Percentiles rank a stretch among this genome's conserved stretches.
Evolutionary conservation across 2,888 invertebrate species (phyloP).

Genomic region (Lymantria dispar): DNA sequence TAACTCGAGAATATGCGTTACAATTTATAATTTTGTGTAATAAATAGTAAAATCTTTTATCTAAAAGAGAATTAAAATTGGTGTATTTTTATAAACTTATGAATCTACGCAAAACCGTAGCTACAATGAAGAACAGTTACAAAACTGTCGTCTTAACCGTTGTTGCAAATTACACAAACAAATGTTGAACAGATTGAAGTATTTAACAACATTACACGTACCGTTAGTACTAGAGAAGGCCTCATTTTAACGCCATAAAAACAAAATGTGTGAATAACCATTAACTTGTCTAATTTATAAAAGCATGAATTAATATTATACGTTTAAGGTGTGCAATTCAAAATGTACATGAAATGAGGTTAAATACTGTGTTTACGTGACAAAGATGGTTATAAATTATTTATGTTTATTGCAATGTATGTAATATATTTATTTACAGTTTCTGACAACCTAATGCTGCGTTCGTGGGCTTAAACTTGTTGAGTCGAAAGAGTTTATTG

Average conservation of each 20-base stretch:
- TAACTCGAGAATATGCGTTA: no score
- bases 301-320: constrained; percentile 28
- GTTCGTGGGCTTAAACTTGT: no score
- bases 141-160: constrained; percentile 14
- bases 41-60: no score
- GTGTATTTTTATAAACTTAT: no score
- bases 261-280: constrained; percentile 19
- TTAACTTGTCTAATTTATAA: constrained; percentile 20
- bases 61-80: no score
- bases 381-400: constrained; percentile 8
- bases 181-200: constrained; percentile 32
- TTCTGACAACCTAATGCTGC: no score
- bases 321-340: constrained; percentile 11
- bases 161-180: constrained; percentile 33
- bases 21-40: no score
- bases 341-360: constrained; percentile 15
- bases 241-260: constrained; percentile 21
- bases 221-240: constrained; percentile 26
- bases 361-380: constrained; percentile 10
- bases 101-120: background rate
- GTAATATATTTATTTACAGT: no score
- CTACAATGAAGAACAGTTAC: constrained; percentile 25
- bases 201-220: constrained; percentile 23
- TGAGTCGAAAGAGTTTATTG: no score
- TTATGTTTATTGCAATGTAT: background rate